Base-by-base conservation (phyloP, 2,888 invertebrate species). In the Pterobdella sp. region DNA sequence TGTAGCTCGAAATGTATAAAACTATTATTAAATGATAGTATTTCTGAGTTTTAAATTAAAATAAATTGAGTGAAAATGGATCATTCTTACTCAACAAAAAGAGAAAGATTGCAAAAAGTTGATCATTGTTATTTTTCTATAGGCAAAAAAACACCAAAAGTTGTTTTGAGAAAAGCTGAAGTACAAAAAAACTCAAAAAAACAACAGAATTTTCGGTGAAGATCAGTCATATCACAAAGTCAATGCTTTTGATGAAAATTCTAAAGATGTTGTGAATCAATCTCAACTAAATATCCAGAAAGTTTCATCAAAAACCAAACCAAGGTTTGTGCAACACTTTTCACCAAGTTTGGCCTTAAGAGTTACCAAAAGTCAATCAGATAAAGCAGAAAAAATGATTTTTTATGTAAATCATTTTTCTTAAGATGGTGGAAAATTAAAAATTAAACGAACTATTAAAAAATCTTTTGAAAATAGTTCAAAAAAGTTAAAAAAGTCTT, bases 41-140 rank as follows among this genome's bases (percentile, higher is more conserved):
- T n/a, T n/a, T n/a, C n/a, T n/a, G n/a, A n/a, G n/a, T n/a, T n/a
- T n/a, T n/a, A n/a, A n/a, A n/a, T n/a, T n/a, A n/a, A n/a, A n/a
- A n/a, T n/a, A n/a, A n/a, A n/a, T n/a, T n/a, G n/a, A n/a, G n/a
- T n/a, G n/a, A 66, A 22, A 3, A 74, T 74, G 73, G 75, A 75
- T 64, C 75, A 75, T 42, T 75, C 75, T 14, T 75, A 75, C 56
- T 75, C 73, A 0, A 73, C 73, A 10, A 49, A 73, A 26, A 73
- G 75, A 31, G 73, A 73, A 22, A 73, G 67, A 29, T 36, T 72
- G 18, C 74, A 72, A 49, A 73, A 71, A 60, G 64, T 69, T 14
- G 75, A 75, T n/a, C 75, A 75, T 60, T 73, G 65, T 4, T 75
- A 75, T 67, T 75, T 75, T 49, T 68, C 73, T n/a, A 49, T 73